Percentiles rank a stretch among this genome's conserved stretches.
These are phyloP conservation scores for Microcebus murinus DNA, from an alignment of 2,113 vertebrate genomes.

Conservation along the genomic window DNA sequence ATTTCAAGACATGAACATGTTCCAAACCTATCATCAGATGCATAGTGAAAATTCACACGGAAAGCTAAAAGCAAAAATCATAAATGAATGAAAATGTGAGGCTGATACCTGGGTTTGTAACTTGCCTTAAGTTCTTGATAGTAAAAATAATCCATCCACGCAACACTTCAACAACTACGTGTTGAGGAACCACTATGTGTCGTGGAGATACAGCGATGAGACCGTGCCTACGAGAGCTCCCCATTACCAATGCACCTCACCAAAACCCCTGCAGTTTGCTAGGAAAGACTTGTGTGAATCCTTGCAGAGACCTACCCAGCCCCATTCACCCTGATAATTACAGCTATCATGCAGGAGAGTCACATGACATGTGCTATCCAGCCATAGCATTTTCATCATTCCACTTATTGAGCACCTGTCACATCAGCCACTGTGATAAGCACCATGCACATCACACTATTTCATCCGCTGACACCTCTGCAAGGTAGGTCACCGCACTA, in stretches of 20 bases:
- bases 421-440: neutral
- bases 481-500: neutral
- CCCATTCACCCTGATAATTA: neutral
- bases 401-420: neutral
- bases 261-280: neutral
- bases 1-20: conserved; percentile 9
- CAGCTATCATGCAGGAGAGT: neutral
- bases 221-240: accelerated
- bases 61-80: neutral
- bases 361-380: neutral
- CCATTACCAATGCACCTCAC: neutral
- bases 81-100: neutral
- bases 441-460: neutral
- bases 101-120: neutral
- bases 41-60: neutral
- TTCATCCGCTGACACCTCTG: neutral
- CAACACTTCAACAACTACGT: neutral
- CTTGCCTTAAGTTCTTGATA: neutral
- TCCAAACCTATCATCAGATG: conserved; percentile 14
- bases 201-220: neutral
- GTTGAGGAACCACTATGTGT: neutral
- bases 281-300: neutral
- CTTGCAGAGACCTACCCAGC: neutral
- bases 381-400: neutral
- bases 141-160: neutral